Conservation (phyloP, 2,797 vertebrate species). For the Netta rufina region DNA sequence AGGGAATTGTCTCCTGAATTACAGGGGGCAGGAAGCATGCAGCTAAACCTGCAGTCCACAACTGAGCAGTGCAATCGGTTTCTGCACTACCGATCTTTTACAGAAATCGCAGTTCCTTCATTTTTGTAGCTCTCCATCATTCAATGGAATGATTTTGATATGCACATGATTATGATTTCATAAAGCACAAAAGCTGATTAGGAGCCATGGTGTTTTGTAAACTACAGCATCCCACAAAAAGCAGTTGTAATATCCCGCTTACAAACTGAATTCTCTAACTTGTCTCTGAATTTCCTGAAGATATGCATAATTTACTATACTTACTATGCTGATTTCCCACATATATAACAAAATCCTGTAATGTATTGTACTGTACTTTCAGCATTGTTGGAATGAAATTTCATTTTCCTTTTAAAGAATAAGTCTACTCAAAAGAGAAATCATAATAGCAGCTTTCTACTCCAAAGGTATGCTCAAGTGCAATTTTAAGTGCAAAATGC, state of each 20-base stretch:
- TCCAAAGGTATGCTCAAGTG: neutral
- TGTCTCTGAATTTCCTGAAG: neutral
- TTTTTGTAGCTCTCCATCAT: neutral
- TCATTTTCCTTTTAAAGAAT: neutral
- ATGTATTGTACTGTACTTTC: neutral
- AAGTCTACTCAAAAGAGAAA: neutral
- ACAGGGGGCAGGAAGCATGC: neutral
- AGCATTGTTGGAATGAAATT: neutral
- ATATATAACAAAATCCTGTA: neutral
- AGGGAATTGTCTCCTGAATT: neutral
- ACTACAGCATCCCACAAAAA: neutral
- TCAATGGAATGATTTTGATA: neutral
- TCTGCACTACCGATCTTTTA: neutral
- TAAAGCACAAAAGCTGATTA: neutral
- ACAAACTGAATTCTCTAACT: neutral
- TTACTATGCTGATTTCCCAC: neutral
- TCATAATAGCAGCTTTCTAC: neutral
- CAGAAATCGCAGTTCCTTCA: neutral
- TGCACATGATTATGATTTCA: neutral
- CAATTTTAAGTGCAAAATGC: neutral
- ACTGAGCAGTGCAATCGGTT: neutral
- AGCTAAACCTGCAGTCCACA: neutral
- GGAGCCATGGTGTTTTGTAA: neutral
- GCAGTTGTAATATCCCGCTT: neutral
- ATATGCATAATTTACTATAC: neutral